Conservation (phyloP, 1,140 invertebrate species). For the Musca domestica region DNA sequence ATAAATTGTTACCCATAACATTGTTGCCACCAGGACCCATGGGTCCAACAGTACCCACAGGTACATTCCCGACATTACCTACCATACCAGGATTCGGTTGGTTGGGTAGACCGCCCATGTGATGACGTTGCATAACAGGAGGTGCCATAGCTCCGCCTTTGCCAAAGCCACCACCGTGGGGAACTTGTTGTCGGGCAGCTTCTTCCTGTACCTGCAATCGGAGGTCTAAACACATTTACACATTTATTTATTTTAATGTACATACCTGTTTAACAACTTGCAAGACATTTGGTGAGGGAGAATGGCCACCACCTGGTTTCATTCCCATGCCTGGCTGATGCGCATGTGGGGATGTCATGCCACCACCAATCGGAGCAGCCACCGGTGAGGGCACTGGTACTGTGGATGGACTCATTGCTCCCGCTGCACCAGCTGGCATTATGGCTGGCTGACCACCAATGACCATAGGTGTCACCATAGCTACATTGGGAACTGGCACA, state of each 20-base stretch:
- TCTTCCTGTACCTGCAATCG: constrained; percentile 75
- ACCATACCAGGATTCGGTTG: constrained; percentile 30
- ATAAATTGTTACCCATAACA: constrained; percentile 54
- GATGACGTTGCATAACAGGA: constrained; percentile 63
- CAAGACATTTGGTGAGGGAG: constrained; percentile 78
- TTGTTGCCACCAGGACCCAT: constrained; percentile 32
- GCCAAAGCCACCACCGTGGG: constrained; percentile 65
- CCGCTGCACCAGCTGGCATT: constrained; percentile 42
- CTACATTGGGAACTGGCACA: constrained; percentile 37
- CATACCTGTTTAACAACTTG: constrained; percentile 78
- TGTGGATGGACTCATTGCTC: constrained; percentile 57
- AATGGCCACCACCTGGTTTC: constrained; percentile 65
- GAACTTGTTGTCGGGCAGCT: constrained; percentile 79
- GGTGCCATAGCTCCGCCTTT: constrained; percentile 70
- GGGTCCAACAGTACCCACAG: constrained; percentile 30
- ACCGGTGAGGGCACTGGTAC: constrained; percentile 51
- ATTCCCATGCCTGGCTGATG: constrained; percentile 66
- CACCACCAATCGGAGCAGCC: constrained; percentile 38
- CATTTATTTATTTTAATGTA: constrained; percentile 7
- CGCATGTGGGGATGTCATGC: constrained; percentile 54
- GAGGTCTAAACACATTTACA: neutral
- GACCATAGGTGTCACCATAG: constrained; percentile 42
- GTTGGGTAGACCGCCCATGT: constrained; percentile 38
- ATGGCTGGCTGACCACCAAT: constrained; percentile 45
- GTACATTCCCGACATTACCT: constrained; percentile 37